phyloP scores from a whole-genome alignment of 92 coral and sea anemone genomes.

The Metridium senile region DNA sequence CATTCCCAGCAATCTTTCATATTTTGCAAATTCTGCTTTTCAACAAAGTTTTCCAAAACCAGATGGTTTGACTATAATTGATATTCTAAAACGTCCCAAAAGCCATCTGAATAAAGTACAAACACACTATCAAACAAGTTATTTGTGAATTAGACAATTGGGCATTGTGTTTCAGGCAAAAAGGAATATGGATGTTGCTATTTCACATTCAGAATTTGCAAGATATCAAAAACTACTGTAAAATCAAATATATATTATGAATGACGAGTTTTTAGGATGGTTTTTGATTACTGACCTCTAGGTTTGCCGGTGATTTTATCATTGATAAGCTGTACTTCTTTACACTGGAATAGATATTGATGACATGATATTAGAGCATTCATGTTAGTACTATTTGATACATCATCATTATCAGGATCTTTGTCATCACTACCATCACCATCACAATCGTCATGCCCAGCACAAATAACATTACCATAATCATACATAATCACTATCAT shows the following conservation, averaged over 20 bases:
- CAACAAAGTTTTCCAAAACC: neutral
- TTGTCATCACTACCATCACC: neutral
- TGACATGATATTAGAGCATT: neutral
- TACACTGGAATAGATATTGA: slow-evolving; percentile 29
- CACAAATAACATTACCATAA: too few species aligned
- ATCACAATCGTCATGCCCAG: neutral
- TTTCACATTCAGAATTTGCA: neutral
- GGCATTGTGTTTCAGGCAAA: too few species aligned
- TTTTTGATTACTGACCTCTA: slow-evolving; percentile 56
- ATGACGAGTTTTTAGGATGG: neutral
- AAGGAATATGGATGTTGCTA: too few species aligned
- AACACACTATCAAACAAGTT: too few species aligned
- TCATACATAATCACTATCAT: neutral
- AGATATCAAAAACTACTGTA: neutral
- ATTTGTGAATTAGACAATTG: too few species aligned
- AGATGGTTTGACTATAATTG: neutral
- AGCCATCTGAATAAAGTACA: too few species aligned
- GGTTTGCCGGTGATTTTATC: slow-evolving; percentile 60
- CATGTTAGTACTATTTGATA: neutral
- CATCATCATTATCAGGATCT: neutral
- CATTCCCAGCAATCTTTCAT: neutral
- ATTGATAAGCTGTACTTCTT: slow-evolving; percentile 60
- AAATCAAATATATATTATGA: too few species aligned
- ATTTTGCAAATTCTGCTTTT: neutral
- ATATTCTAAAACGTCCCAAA: too few species aligned